Evolutionary conservation across 2,797 vertebrate species (phyloP).

Genomic region (Liasis olivaceus): DNA sequence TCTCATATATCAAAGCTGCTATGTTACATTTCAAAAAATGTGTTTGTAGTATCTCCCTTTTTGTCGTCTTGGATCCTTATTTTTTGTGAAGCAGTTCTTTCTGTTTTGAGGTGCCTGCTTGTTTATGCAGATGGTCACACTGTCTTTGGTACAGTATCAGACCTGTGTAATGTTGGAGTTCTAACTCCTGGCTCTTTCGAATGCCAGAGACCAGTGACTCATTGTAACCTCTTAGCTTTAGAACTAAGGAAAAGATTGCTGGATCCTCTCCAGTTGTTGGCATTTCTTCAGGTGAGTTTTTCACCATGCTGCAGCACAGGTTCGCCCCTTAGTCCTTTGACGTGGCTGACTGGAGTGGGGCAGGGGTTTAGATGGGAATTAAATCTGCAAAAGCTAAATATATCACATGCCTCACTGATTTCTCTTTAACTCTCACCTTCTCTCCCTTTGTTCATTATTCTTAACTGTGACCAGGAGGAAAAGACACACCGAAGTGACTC

Average conservation of each 20-base stretch:
- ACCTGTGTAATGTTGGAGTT: neutral
- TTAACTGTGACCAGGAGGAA: neutral
- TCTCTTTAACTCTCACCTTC: neutral
- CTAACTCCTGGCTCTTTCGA: neutral
- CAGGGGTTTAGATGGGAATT: neutral
- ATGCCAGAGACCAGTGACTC: neutral
- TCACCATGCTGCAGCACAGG: neutral
- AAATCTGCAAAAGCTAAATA: neutral
- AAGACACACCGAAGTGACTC: neutral
- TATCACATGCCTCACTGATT: neutral
- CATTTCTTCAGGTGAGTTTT: neutral
- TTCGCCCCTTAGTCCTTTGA: neutral
- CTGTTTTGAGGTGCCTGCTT: neutral
- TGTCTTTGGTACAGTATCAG: neutral
- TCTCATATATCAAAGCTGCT: neutral
- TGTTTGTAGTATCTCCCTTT: neutral
- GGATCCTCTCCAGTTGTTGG: neutral
- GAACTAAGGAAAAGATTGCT: neutral
- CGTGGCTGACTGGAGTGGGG: neutral
- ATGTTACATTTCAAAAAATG: neutral
- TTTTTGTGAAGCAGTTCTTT: neutral
- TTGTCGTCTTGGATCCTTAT: neutral
- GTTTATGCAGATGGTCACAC: neutral
- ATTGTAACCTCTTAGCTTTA: neutral
- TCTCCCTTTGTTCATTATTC: neutral